A percentile compares a stretch with the other conserved stretches of the same genome.
These are phyloP conservation scores for Tachysurus fulvidraco DNA, from an alignment of 2,113 vertebrate genomes.

Conservation along the genomic window DNA sequence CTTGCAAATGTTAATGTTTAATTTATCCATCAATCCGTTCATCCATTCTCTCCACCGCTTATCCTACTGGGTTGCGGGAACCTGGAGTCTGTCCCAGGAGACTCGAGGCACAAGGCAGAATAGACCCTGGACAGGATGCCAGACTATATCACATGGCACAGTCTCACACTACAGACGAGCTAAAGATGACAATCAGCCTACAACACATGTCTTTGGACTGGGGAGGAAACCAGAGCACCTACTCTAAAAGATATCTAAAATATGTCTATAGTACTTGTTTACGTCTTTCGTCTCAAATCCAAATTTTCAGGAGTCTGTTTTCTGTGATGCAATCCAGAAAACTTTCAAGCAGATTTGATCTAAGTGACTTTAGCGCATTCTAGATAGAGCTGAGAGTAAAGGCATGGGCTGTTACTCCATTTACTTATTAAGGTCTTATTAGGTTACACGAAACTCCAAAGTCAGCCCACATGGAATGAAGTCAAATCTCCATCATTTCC, in stretches of 20 bases:
- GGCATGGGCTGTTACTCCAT: constrained; percentile 33
- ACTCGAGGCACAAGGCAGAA: too few relatives aligned
- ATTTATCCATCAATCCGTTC: not conserved
- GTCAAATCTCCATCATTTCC: constrained; percentile 19
- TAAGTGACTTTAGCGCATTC: not conserved
- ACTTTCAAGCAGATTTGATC: not conserved
- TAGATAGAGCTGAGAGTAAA: constrained; percentile 34
- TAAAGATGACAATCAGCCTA: too few relatives aligned
- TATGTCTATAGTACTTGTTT: not conserved
- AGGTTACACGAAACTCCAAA: constrained; percentile 10
- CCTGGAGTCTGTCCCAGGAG: too few relatives aligned
- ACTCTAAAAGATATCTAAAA: not conserved
- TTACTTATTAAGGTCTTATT: constrained; percentile 24
- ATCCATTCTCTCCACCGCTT: too few relatives aligned
- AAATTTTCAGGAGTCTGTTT: not conserved
- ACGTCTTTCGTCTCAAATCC: not conserved
- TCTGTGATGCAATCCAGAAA: not conserved
- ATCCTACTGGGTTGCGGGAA: too few relatives aligned
- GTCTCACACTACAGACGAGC: too few relatives aligned
- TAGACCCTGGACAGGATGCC: too few relatives aligned
- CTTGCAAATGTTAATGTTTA: not conserved
- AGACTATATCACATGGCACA: too few relatives aligned
- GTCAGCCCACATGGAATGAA: constrained; percentile 27
- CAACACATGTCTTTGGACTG: too few relatives aligned
- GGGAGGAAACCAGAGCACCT: too few relatives aligned